These are phyloP conservation scores for Latrodectus hesperus DNA, from an alignment of 2,888 invertebrate species.

Conservation along the genomic window DNA sequence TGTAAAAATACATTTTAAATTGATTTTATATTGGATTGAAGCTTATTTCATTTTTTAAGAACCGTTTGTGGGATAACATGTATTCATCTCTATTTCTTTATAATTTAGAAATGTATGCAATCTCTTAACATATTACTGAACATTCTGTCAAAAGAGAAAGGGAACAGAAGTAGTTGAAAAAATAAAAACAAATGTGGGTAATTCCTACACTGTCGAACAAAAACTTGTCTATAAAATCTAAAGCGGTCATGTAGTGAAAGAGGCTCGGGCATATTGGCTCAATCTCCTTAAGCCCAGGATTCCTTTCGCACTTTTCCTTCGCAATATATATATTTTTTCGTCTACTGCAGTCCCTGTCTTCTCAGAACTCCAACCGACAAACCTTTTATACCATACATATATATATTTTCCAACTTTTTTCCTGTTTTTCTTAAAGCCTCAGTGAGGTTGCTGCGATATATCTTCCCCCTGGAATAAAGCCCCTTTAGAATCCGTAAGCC, in stretches of 20 bases:
- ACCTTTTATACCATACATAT: slow-evolving; percentile 8
- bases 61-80: too few relatives aligned
- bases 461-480: slow-evolving; percentile 57
- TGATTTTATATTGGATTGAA: too few relatives aligned
- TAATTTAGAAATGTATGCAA: too few relatives aligned
- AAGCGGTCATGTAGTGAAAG: slow-evolving; percentile 40
- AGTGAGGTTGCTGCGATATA: slow-evolving; percentile 35
- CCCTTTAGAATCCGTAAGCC: slow-evolving; percentile 45
- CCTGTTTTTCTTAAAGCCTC: slow-evolving; percentile 25
- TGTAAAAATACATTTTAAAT: too few relatives aligned
- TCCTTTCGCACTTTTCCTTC: slow-evolving; percentile 31
- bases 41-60: too few relatives aligned
- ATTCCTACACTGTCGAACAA: slow-evolving; percentile 30
- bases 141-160: neutral
- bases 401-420: neutral
- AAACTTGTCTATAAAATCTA: slow-evolving; percentile 48
- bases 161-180: neutral
- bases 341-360: slow-evolving; percentile 19
- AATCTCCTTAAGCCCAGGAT: slow-evolving; percentile 39
- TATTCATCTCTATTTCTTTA: too few relatives aligned
- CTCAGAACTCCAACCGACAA: slow-evolving; percentile 18
- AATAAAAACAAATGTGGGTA: slow-evolving; percentile 20
- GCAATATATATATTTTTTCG: neutral
- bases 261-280: slow-evolving; percentile 38
- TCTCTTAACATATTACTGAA: too few relatives aligned